A percentile compares a stretch with the other conserved stretches of the same genome.
phyloP scores from a whole-genome alignment of 2,888 invertebrate species.

The Drosophila aldrichi region DNA sequence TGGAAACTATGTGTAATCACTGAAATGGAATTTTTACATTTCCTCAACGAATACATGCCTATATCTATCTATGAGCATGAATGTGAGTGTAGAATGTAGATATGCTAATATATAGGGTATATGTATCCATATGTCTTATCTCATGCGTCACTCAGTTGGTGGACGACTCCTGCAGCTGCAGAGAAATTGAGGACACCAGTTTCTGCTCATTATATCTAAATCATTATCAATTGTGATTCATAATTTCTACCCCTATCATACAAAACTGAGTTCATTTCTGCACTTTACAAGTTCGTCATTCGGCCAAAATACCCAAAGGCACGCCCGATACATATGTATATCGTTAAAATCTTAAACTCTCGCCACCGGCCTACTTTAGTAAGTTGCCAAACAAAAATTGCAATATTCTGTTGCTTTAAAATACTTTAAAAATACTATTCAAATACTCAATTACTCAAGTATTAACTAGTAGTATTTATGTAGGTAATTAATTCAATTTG shows the following conservation, averaged over 20 bases:
- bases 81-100: conserved; percentile 5
- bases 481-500: conserved; percentile 1
- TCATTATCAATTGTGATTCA: conserved; percentile 38
- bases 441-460: conserved; percentile 8
- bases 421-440: conserved; percentile 13
- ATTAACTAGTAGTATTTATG: conserved; percentile 5
- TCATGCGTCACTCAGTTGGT: conserved; percentile 49
- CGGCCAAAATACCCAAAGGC: not conserved
- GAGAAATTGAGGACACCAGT: conserved; percentile 1
- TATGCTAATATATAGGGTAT: conserved; percentile 21
- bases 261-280: not conserved
- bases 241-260: conserved; percentile 1
- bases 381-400: not conserved
- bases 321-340: not conserved
- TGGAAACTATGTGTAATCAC: conserved; percentile 6
- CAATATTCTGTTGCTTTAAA: not conserved
- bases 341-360: no score
- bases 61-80: conserved; percentile 3
- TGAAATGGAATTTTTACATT: conserved; percentile 10
- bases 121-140: conserved; percentile 55
- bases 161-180: conserved; percentile 16
- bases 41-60: conserved; percentile 3
- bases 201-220: not conserved
- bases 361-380: not conserved
- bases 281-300: conserved; percentile 1